A percentile compares a stretch with the other conserved stretches of the same genome.
Conservation (phyloP, 2,113 vertebrate species). For the Nansenia antarctica region DNA sequence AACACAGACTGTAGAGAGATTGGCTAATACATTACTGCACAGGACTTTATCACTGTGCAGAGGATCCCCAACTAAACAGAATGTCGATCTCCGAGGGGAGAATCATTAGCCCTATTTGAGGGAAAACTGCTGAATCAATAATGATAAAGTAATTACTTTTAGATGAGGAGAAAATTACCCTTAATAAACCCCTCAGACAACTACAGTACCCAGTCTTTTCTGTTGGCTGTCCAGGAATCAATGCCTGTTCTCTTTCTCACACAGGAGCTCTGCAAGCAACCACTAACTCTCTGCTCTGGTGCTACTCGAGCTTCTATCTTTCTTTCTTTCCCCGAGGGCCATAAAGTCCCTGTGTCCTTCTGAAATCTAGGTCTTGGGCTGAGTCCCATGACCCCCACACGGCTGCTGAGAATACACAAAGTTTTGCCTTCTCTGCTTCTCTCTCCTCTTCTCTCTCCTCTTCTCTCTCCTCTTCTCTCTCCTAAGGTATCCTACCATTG, state of each 20-base stretch:
- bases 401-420: no score
- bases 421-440: no score
- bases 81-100: neutral
- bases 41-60: neutral
- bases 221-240: neutral
- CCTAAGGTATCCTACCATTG: no score
- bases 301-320: neutral
- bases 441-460: neutral
- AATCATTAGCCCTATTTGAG: neutral
- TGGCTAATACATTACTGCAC: slow-evolving; percentile 8
- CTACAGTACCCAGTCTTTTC: no score
- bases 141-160: slow-evolving; percentile 28
- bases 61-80: slow-evolving; percentile 5
- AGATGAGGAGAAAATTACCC: neutral
- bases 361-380: no score
- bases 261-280: no score
- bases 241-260: neutral
- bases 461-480: neutral
- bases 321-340: neutral
- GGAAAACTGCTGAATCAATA: slow-evolving; percentile 28
- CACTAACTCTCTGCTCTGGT: no score
- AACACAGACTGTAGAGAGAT: neutral
- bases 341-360: neutral
- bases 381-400: no score
- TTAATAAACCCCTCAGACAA: no score